Conservation (phyloP, 2,113 vertebrate genomes). For the Crocuta crocuta region DNA sequence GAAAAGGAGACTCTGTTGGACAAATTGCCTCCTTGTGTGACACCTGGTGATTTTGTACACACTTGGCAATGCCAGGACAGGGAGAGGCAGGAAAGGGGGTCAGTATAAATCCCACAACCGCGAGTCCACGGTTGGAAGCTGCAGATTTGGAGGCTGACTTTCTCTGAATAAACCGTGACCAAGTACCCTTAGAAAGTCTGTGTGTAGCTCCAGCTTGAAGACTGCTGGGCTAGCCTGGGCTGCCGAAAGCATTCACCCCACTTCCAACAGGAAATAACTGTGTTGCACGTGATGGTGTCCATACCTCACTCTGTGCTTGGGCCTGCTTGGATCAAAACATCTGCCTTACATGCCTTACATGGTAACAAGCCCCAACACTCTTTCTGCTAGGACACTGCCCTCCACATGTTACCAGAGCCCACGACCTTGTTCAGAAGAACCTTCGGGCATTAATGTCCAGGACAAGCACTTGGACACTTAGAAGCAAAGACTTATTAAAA, state of each 20-base stretch:
- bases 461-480: neutral
- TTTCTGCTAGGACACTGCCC: neutral
- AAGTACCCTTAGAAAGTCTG: neutral
- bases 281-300: accelerated
- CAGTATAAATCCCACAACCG: accelerated
- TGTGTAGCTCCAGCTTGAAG: neutral
- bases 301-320: accelerated
- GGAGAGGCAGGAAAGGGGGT: neutral
- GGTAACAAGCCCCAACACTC: neutral
- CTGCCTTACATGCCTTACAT: too few species aligned
- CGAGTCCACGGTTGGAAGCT: too few species aligned
- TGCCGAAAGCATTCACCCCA: neutral
- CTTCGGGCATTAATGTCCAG: neutral
- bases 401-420: neutral
- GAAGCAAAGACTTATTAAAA: neutral
- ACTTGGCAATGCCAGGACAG: neutral
- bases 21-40: neutral
- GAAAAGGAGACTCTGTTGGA: neutral
- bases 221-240: neutral
- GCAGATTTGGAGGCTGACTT: neutral
- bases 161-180: neutral
- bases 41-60: neutral
- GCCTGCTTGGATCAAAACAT: neutral
- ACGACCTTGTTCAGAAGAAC: neutral
- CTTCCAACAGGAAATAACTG: neutral